Evolutionary conservation across 2,113 vertebrate genomes (phyloP), one percentile per base, ranked within the genome.

Genomic region (Miniopterus natalensis): DNA sequence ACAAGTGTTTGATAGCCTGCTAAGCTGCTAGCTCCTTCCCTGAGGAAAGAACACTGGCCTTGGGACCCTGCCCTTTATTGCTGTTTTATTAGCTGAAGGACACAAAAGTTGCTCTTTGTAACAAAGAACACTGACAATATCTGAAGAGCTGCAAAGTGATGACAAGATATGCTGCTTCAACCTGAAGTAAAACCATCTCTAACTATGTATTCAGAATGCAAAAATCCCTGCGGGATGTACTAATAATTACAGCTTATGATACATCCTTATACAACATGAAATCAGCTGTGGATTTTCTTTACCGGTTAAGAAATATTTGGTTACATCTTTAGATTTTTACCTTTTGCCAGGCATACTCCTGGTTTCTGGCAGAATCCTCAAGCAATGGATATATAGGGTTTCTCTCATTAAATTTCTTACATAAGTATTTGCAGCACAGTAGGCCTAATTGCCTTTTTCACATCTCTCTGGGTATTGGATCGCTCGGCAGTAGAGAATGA

Each of bases 41-140:
- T 47, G 40, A 86, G 96, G 96, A 95, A n/a, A 57, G 88, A 65
- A 21, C 89, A 25, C 92, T 88, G n/a, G 51, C 88, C 71, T 63
- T 51, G 90, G 81, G 81, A 94, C 81, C 40, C 85, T 49, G 73
- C 65, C 88, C 68, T 94, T 95, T 65, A 9, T 59, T 84, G 66
- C 36, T 40, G 11, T 90, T 88, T 83, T 95, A 95, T 94, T 96
- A 83, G 70, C 55, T 59, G 55, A 91, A 61, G 77, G 84, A 73
- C 66, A 78, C 65, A 45, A 13, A 89, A 74, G 59, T 66, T 71
- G 21, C 36, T 14, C 17, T 40, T 1, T n/a, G n/a, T 47, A 75
- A 80, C 66, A 92, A 63, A 87, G 45, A 85, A 92, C 10, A 23
- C 73, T 53, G 88, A 97, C 36, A 36, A 81, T 45, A 66, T 92